These are phyloP conservation scores for Basileuterus tristriatus DNA, from an alignment of 2,797 vertebrate species.

Conservation along the genomic window DNA sequence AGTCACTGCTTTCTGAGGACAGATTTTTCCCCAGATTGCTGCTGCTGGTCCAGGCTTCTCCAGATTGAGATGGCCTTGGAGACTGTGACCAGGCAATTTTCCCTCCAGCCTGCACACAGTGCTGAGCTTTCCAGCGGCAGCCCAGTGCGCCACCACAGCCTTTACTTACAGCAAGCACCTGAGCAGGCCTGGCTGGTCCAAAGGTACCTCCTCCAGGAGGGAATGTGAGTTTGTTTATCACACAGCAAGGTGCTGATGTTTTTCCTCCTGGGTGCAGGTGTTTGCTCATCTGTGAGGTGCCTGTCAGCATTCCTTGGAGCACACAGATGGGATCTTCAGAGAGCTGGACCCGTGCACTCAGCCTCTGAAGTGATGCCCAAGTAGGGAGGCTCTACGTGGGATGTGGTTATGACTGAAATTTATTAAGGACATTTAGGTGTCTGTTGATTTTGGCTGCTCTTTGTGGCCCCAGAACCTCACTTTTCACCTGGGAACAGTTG, in stretches of 20 bases:
- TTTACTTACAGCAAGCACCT: neutral
- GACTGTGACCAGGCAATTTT: neutral
- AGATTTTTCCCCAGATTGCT: neutral
- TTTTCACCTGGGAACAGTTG: neutral
- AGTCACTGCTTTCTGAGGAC: neutral
- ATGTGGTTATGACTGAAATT: neutral
- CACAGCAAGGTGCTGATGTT: neutral
- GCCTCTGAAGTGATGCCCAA: neutral
- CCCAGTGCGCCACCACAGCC: neutral
- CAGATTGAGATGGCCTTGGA: neutral
- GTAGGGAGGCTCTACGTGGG: rapidly evolving
- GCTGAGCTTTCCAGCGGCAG: neutral
- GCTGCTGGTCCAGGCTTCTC: neutral
- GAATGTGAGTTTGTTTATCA: neutral
- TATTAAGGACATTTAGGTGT: neutral
- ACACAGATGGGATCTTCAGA: neutral
- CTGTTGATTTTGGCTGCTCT: neutral
- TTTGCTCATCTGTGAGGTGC: neutral
- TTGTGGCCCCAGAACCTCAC: neutral
- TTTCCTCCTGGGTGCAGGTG: neutral
- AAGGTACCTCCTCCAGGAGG: neutral
- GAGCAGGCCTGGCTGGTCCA: neutral
- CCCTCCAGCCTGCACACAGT: neutral
- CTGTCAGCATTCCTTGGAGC: neutral
- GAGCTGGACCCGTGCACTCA: rapidly evolving